These are phyloP conservation scores for Onychorhynchus coronatus DNA, from an alignment of 2,113 vertebrate genomes.

Conservation along the genomic window DNA sequence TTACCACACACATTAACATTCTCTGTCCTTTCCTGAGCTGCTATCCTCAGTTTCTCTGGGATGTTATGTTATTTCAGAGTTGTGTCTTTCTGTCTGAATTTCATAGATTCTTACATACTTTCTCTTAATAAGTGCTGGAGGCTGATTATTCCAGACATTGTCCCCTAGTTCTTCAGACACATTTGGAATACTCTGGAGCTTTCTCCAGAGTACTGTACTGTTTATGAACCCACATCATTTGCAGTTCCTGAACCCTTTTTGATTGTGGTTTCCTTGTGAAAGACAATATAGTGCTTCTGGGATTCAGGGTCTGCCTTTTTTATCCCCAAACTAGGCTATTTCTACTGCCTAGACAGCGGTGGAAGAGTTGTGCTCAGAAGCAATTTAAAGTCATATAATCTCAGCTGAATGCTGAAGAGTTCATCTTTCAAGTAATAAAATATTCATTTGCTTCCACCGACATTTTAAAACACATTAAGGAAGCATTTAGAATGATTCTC, in stretches of 20 bases:
- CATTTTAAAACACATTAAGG: background rate
- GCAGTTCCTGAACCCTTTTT: background rate
- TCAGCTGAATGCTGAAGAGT: background rate
- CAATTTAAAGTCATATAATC: background rate
- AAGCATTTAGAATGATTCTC: background rate
- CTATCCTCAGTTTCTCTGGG: background rate
- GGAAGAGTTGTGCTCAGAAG: background rate
- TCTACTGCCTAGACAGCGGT: background rate
- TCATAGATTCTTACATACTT: background rate
- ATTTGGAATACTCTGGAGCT: background rate
- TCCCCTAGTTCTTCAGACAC: background rate
- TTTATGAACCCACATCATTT: background rate
- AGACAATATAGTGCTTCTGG: background rate
- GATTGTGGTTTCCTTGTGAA: background rate
- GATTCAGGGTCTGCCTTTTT: background rate
- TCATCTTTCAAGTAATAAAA: conserved; percentile 9
- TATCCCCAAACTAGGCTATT: background rate
- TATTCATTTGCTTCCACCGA: background rate
- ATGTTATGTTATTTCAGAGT: background rate
- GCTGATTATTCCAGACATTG: background rate
- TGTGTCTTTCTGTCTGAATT: background rate
- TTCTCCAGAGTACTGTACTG: background rate
- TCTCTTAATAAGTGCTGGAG: background rate
- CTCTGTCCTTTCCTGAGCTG: background rate
- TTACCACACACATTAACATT: background rate